Percentiles rank a stretch among this genome's conserved stretches.
Evolutionary conservation across 1,140 invertebrate species (phyloP).

Genomic region (Tribolium madens): DNA sequence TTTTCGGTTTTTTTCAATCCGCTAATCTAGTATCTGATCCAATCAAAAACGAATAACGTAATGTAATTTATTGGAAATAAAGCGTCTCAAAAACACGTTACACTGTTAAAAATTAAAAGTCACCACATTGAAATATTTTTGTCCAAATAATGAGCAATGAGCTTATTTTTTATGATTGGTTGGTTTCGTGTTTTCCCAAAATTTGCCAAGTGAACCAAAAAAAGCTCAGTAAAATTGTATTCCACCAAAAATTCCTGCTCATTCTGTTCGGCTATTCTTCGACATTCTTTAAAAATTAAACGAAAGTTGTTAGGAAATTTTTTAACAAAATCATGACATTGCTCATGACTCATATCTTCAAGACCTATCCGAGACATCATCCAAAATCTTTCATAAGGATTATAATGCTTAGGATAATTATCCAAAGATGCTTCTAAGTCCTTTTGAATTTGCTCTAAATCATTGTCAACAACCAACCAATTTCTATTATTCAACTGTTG

Average conservation of each 20-base stretch:
- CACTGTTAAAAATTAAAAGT: no score
- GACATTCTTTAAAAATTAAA: conserved; percentile 56
- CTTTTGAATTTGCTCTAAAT: neutral
- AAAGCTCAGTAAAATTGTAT: conserved; percentile 54
- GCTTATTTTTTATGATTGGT: neutral
- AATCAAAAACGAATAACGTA: conserved; percentile 3
- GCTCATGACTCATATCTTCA: conserved; percentile 43
- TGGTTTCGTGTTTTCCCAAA: conserved; percentile 28
- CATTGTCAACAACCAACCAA: neutral
- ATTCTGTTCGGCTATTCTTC: conserved; percentile 57
- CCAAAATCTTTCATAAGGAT: conserved; percentile 57
- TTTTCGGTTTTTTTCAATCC: conserved; percentile 34
- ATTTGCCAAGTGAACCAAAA: conserved; percentile 50
- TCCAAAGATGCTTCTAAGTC: neutral
- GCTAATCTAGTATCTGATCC: neutral
- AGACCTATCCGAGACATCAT: conserved; percentile 49
- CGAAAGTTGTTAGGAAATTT: conserved; percentile 55
- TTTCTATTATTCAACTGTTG: neutral
- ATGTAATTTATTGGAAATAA: conserved; percentile 15
- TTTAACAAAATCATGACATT: conserved; percentile 51
- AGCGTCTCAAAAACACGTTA: conserved; percentile 23
- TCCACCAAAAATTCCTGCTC: conserved; percentile 55
- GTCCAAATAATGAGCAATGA: conserved; percentile 11
- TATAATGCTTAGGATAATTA: conserved; percentile 49
- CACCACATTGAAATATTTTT: no score